Evolutionary conservation across 2,797 vertebrate species (phyloP).

Genomic region (Xiphophorus birchmanni): DNA sequence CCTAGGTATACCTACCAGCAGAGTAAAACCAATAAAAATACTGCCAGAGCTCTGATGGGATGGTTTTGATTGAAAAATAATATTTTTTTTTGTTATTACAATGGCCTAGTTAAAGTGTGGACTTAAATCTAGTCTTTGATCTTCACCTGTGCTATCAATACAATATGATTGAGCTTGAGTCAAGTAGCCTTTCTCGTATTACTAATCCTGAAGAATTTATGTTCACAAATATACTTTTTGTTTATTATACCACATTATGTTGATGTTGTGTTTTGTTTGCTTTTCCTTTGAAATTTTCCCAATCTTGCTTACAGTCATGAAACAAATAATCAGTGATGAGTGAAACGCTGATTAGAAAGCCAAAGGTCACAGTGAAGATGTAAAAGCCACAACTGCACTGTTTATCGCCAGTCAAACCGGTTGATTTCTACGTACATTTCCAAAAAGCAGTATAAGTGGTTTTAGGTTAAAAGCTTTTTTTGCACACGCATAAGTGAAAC

Average conservation of each 20-base stretch:
- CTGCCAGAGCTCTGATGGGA: not conserved
- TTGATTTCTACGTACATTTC: constrained; percentile 7
- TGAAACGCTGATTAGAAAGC: not conserved
- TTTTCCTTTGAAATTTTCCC: not conserved
- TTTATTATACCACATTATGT: not conserved
- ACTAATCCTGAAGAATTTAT: not conserved
- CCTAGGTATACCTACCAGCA: not conserved
- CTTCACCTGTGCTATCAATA: not conserved
- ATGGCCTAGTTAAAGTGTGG: not conserved
- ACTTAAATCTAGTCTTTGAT: not conserved
- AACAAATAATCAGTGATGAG: not conserved
- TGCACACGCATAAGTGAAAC: constrained; percentile 41
- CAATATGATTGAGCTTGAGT: not conserved
- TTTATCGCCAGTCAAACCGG: constrained; percentile 11
- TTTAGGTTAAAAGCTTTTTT: constrained; percentile 29
- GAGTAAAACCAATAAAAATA: not conserved
- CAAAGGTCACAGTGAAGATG: not conserved
- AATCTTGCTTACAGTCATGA: constrained; percentile 24
- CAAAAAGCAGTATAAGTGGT: not conserved
- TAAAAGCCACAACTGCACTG: constrained; percentile 1
- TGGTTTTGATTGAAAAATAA: not conserved
- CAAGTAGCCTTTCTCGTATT: not conserved
- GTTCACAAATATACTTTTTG: not conserved
- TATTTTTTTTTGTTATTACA: not conserved
- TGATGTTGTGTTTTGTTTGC: not conserved